Percentiles rank a stretch among this genome's conserved stretches.
phyloP scores from a whole-genome alignment of 2,113 vertebrate species.

The Tichodroma muraria region DNA sequence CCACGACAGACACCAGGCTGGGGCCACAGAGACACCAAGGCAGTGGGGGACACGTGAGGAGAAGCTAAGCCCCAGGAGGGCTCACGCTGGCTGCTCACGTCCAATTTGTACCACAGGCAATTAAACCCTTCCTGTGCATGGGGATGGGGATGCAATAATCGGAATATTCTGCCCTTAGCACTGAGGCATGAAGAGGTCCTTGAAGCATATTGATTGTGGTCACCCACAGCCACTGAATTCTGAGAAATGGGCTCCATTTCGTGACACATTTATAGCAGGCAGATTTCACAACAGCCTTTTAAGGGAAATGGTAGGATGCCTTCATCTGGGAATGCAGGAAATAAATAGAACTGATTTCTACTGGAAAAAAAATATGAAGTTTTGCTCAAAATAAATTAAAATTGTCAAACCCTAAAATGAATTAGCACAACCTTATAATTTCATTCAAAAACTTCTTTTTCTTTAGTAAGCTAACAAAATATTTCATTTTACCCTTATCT shows the following conservation, averaged over 20 bases:
- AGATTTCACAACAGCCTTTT: not conserved
- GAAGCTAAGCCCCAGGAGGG: not conserved
- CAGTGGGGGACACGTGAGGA: not conserved
- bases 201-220: not conserved
- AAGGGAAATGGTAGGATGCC: not conserved
- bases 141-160: not conserved
- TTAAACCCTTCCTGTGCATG: not conserved
- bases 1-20: not conserved
- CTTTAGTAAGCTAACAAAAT: not conserved
- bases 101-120: not conserved
- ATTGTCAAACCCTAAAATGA: not conserved
- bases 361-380: not conserved
- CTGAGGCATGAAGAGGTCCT: not conserved
- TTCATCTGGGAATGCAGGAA: not conserved
- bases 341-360: not conserved
- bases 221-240: not conserved
- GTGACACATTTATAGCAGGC: not conserved
- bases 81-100: not conserved
- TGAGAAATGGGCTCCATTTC: not conserved
- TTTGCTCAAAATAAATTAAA: constrained; percentile 25
- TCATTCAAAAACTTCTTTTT: not conserved
- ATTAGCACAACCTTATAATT: not conserved
- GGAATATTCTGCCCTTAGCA: not conserved
- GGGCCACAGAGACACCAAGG: not conserved
- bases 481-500: not conserved